Evolutionary conservation across 2,888 invertebrate species (phyloP), one percentile per base, ranked within the genome.

Genomic region (Carpatolechia fugitivella): DNA sequence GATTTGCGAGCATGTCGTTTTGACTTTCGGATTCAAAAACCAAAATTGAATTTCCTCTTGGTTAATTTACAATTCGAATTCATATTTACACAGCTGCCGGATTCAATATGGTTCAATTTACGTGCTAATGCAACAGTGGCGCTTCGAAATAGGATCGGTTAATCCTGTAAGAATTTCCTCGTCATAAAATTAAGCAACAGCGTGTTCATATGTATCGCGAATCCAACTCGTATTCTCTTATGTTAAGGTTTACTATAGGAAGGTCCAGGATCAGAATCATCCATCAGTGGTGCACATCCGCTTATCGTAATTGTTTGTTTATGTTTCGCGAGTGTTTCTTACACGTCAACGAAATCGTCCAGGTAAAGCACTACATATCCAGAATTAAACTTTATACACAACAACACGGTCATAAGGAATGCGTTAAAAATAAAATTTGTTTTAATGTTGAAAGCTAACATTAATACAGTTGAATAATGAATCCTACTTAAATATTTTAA

Each of bases 281-380:
- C 56, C n/a, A 44, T 51, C 64, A 65, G 38, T 53, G 59, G 61
- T 62, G 68, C 60, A 65, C 69, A 64, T 69, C 68, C 66, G 70
- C 70, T 73, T 72, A 70, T 72, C 70, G 68, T 63, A 55, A 65
- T 52, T 64, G 64, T 62, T 66, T 76, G 75, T 76, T 78, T 77
- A 74, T 65, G 55, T 68, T 69, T 60, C 59, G 61, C 63, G 63
- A 71, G 63, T 73, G 72, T 68, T 74, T 73, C 69, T 66, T 70
- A 67, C 67, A 70, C 69, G 69, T 74, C 72, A 72, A 65, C 73
- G 65, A 64, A 65, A 60, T 63, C 50, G 65, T 68, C 67, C 63
- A 55, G 50, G 29, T 38, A 11, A 24, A 50, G 24, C n/a, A 29
- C 24, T 29, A 16, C n/a, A 18, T 51, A 13, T 30, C 4, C 13